Evolutionary conservation across 2,113 vertebrate genomes (phyloP).

Genomic region (Grus americana): DNA sequence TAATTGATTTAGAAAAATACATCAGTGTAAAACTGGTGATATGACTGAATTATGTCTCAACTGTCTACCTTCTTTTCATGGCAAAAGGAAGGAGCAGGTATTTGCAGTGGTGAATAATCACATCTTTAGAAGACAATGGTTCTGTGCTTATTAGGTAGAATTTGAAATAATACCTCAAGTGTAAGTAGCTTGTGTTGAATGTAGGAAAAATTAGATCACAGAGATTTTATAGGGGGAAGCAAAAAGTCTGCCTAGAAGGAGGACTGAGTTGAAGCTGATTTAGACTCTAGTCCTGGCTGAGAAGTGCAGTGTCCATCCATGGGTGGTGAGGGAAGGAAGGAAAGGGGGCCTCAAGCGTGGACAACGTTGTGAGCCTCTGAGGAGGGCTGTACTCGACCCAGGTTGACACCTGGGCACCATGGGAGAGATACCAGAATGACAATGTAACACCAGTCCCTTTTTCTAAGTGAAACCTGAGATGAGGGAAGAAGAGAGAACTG

Average conservation of each 20-base stretch:
- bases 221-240: neutral
- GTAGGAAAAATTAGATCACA: neutral
- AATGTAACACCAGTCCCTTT: neutral
- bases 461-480: neutral
- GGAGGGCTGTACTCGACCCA: neutral
- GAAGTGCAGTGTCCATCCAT: neutral
- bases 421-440: neutral
- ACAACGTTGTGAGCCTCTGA: neutral
- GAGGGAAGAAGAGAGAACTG: neutral
- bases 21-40: neutral
- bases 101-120: neutral
- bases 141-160: neutral
- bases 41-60: neutral
- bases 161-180: neutral
- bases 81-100: neutral
- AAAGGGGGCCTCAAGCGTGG: fast-evolving
- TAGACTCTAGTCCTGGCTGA: neutral
- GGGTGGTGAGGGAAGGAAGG: neutral
- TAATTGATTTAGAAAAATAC: neutral
- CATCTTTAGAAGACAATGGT: neutral
- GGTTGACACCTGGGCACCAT: neutral
- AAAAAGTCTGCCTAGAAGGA: neutral
- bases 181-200: neutral
- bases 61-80: neutral
- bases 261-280: neutral